Evolutionary conservation across 2,888 invertebrate species (phyloP), one percentile per base, ranked within the genome.

Genomic region (Drosophila tripunctata): DNA sequence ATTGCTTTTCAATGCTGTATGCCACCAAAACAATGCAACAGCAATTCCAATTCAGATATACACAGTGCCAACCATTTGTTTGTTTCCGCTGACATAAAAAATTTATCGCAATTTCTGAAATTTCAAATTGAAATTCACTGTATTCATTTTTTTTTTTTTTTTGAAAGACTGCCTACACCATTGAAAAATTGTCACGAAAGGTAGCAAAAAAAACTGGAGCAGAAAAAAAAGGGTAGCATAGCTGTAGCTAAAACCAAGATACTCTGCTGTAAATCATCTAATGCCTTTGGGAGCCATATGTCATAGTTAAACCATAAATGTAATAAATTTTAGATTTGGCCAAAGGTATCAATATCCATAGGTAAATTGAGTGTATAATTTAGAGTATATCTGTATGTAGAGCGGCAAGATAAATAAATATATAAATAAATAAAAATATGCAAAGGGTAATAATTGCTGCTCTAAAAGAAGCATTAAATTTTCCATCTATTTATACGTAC

Each of bases 241-340:
- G 22, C 5, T 10, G 4, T 2, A 17, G 15, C 8, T 19, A 17
- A 27, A n/a, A 19, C 5, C 8, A 27, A 24, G 15, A 33, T 44
- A 45, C 58, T 35, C 47, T 40, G 40, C 30, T 38, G 62, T 78
- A 54, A 67, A 51, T 44, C 45, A 64, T 54, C 31, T 17, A 31
- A 33, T 19, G 45, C 77, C 45, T 52, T 2, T 1, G 74, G 61
- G 74, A 61, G 30, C 55, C 45, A 83, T 64, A 45, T 66, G 65
- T 77, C 60, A 67, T 33, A 54, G 60, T 57, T 66, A 63, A 64
- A 35, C 60, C 73, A 80, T 77, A n/a, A n/a, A 30, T 72, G 62
- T 63, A 79, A 67, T 67, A 60, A 63, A 71, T 80, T 70, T 57
- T 12, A 15, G 55, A 67, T 69, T 48, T 44, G 17, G 55, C 35